phyloP scores from a whole-genome alignment of 2,797 vertebrate species.

The Danio choprae region DNA sequence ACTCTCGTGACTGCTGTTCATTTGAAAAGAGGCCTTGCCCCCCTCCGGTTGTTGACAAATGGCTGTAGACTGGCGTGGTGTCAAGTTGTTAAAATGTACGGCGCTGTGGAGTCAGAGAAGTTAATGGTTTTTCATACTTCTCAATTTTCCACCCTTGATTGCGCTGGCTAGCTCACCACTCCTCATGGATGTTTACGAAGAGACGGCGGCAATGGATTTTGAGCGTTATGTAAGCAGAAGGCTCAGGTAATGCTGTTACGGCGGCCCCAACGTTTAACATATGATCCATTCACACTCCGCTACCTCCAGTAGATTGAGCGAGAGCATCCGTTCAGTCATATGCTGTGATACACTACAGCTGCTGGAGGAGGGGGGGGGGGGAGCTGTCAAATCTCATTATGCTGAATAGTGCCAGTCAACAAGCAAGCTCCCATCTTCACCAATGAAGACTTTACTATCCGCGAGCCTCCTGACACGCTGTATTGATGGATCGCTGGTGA shows the following conservation, averaged over 20 bases:
- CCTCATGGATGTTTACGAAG: slow-evolving; percentile 44
- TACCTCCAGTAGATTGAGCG: slow-evolving; percentile 36
- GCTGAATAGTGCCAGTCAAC: slow-evolving; percentile 59
- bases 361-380: slow-evolving; percentile 33
- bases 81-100: slow-evolving; percentile 59
- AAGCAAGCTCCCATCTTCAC: slow-evolving; percentile 48
- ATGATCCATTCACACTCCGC: slow-evolving; percentile 44
- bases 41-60: slow-evolving; percentile 61
- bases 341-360: slow-evolving; percentile 29
- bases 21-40: slow-evolving; percentile 53
- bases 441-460: slow-evolving; percentile 56
- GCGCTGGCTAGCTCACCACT: slow-evolving; percentile 50
- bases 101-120: slow-evolving; percentile 56
- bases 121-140: slow-evolving; percentile 60
- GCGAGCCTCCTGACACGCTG: slow-evolving; percentile 47
- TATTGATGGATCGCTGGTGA: slow-evolving; percentile 56
- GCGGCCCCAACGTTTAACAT: slow-evolving; percentile 26
- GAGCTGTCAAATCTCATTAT: slow-evolving; percentile 61
- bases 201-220: slow-evolving; percentile 3
- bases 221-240: slow-evolving; percentile 32
- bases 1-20: slow-evolving; percentile 49
- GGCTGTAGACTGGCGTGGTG: slow-evolving; percentile 58
- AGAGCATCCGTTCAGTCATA: slow-evolving; percentile 49
- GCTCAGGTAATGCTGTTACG: slow-evolving; percentile 35
- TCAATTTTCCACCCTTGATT: slow-evolving; percentile 58